Evolutionary conservation across 2,888 invertebrate genomes (phyloP).

Genomic region (Nysson spinosus): DNA sequence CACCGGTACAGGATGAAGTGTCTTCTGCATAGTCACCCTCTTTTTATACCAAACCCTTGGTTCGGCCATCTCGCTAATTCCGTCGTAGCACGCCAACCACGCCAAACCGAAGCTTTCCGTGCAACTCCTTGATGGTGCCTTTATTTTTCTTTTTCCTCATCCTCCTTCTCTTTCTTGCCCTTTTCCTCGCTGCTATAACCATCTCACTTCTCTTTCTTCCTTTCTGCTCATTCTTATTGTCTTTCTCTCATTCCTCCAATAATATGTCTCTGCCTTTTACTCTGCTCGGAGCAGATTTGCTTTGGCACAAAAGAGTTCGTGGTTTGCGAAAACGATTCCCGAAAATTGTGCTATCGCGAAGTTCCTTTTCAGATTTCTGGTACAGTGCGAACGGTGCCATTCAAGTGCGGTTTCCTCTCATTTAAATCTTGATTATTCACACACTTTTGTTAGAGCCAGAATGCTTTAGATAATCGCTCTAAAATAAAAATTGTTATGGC

Average conservation of each 20-base stretch:
- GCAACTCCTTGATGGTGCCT: conserved; percentile 52
- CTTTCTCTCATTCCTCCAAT: conserved; percentile 35
- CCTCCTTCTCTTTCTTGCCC: background rate
- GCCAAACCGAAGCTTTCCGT: conserved; percentile 59
- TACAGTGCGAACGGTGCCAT: conserved; percentile 20
- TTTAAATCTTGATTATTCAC: too few species aligned
- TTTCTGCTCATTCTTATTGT: background rate
- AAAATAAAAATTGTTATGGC: too few species aligned
- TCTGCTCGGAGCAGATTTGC: conserved; percentile 18
- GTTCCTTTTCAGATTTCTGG: conserved; percentile 20
- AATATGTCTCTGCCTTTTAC: conserved; percentile 45
- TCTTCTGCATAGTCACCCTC: conserved; percentile 61
- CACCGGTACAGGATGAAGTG: conserved; percentile 57
- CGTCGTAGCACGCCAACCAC: conserved; percentile 59
- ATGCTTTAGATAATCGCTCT: too few species aligned
- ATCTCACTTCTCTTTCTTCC: background rate
- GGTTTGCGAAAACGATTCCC: conserved; percentile 41
- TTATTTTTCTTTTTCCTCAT: conserved; percentile 39
- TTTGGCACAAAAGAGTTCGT: conserved; percentile 35
- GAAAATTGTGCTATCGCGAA: conserved; percentile 39
- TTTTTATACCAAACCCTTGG: conserved; percentile 51
- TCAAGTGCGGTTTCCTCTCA: conserved; percentile 27
- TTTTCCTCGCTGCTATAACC: background rate
- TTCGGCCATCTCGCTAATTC: conserved; percentile 59
- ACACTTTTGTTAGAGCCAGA: too few species aligned